A percentile compares a stretch with the other conserved stretches of the same genome.
phyloP scores from a whole-genome alignment of 2,888 invertebrate species.

The Drepanosiphum platanoidis region DNA sequence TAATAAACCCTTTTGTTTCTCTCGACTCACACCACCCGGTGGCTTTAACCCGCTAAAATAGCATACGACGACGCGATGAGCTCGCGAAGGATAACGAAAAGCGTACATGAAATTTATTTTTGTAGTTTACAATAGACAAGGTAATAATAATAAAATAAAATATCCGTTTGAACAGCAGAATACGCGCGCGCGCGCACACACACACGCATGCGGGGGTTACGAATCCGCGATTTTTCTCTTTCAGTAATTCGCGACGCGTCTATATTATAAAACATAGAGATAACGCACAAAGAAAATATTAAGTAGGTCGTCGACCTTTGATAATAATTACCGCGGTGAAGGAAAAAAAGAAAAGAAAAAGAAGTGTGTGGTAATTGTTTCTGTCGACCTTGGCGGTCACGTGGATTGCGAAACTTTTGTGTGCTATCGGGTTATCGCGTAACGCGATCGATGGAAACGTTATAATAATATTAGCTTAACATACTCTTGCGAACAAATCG shows the following conservation, averaged over 20 bases:
- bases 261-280: not conserved
- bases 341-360: not conserved
- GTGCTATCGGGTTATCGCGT: not conserved
- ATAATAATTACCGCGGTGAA: not conserved
- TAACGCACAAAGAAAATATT: not conserved
- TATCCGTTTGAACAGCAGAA: too few species aligned
- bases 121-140: too few species aligned
- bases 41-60: too few species aligned
- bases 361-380: not conserved
- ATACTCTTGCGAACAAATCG: not conserved
- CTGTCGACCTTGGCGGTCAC: not conserved
- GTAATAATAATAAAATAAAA: too few species aligned
- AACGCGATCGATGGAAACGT: not conserved
- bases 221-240: not conserved
- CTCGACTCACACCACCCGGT: too few species aligned
- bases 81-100: too few species aligned
- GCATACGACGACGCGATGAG: too few species aligned
- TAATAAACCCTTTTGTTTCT: too few species aligned
- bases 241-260: not conserved
- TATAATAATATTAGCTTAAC: not conserved
- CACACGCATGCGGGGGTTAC: too few species aligned
- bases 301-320: not conserved
- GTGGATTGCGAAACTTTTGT: not conserved
- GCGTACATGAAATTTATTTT: too few species aligned
- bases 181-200: too few species aligned